Conservation (phyloP, 2,888 invertebrate genomes). For the Acanthopleura granulata region DNA sequence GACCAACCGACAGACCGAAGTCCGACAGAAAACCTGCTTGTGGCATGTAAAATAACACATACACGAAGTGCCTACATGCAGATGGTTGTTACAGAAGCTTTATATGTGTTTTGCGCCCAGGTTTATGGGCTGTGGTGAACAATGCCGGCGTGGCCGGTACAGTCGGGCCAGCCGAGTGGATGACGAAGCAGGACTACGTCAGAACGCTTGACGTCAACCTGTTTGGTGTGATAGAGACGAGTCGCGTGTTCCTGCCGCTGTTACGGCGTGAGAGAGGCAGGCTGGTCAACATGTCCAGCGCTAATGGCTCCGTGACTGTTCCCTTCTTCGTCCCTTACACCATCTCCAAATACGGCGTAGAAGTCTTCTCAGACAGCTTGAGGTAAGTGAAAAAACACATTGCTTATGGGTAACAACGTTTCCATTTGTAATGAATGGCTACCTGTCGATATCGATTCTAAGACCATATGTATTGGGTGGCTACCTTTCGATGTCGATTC, state of each 20-base stretch:
- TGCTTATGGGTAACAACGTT: too few relatives aligned
- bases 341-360: conserved; percentile 33
- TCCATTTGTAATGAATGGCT: too few relatives aligned
- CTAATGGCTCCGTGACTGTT: conserved; percentile 40
- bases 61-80: too few relatives aligned
- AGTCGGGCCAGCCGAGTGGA: conserved; percentile 58
- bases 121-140: conserved; percentile 40
- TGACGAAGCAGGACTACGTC: conserved; percentile 53
- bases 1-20: too few relatives aligned
- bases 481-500: too few relatives aligned
- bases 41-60: too few relatives aligned
- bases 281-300: conserved; percentile 47
- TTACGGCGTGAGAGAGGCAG: conserved; percentile 39
- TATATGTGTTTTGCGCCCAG: conserved; percentile 1
- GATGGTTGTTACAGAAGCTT: too few relatives aligned
- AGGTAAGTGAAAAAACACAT: too few relatives aligned
- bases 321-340: conserved; percentile 37
- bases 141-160: conserved; percentile 36
- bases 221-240: conserved; percentile 54
- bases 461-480: too few relatives aligned
- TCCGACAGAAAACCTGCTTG: too few relatives aligned
- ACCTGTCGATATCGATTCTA: too few relatives aligned
- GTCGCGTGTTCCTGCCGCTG: conserved; percentile 41
- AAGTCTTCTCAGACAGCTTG: conserved; percentile 33
- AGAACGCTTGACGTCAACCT: conserved; percentile 47